Base-by-base conservation (phyloP, 2,113 vertebrate genomes). In the Vicugna pacos region DNA sequence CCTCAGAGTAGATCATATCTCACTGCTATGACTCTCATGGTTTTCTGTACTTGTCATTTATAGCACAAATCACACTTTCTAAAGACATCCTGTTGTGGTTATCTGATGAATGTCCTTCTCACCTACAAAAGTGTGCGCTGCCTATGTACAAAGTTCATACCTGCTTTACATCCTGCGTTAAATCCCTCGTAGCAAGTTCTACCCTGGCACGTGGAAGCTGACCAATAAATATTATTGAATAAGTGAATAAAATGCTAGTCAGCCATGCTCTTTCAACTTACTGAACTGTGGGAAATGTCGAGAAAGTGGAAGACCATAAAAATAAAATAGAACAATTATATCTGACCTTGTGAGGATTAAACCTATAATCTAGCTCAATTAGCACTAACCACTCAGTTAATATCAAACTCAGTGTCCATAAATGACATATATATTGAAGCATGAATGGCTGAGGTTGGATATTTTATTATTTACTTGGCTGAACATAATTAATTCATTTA, bases 61-160 rank as follows among this genome's bases (percentile, higher is more conserved):
- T 38, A 89, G 8, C 30, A 70, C 26, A 64, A 54, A 83, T 28
- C 38, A 38, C 30, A 48, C 30, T 91, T 80, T 69, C 6, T 80
- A 80, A 76, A 94, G 46, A 70, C 5, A 46, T 72, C 46, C 54
- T 69, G 93, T 88, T 70, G 19, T 64, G 28, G 35, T 93, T 93
- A 70, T 70, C 65, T 32, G 20, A 81, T 76, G 56, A 72, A 76
- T 70, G 32, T 91, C 15, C 89, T 76, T 58, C 28, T 77, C 15
- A 67, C 56, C n/a, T 77, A 14, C 9, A 16, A 52, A 17, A 65
- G 67, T 67, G 13, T 65, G 24, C 64, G 46, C 52, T 94, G 14
- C 14, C 1, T 38, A 3, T 67, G 19, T 50, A 79, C 50, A 46
- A 20, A 52, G 32, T 35, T 30, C 15, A 30, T 46, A 52, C 38